Conservation (phyloP, 2,888 invertebrate species). For the Lacanobia oleracea region DNA sequence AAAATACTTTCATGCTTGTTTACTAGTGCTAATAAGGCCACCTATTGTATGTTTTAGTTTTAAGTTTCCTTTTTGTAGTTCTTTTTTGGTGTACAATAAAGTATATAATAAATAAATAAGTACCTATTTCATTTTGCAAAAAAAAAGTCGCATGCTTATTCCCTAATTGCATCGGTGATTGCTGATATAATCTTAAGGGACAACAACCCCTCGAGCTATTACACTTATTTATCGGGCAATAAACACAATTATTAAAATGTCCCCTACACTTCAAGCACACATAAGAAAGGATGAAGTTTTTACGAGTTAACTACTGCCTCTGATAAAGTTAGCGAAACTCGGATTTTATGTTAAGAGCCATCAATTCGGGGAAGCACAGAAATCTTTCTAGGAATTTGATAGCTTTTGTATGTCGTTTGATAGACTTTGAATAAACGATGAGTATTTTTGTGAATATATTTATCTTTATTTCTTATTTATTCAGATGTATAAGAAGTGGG, state of each 20-base stretch:
- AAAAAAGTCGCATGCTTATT: no score
- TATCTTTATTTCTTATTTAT: not conserved
- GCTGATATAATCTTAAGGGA: slow-evolving; percentile 1
- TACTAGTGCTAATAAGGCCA: no score
- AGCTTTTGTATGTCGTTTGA: not conserved
- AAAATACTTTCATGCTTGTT: no score
- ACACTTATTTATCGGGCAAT: slow-evolving; percentile 23
- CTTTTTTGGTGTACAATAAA: no score
- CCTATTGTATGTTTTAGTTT: no score
- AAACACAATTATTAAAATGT: slow-evolving; percentile 50
- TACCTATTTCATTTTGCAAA: no score
- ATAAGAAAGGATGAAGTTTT: slow-evolving; percentile 39
- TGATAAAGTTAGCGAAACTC: slow-evolving; percentile 36
- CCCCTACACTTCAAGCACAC: not conserved
- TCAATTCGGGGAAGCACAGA: slow-evolving; percentile 11
- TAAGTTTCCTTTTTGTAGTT: no score
- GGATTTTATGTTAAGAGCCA: slow-evolving; percentile 25
- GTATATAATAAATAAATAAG: no score
- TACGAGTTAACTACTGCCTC: slow-evolving; percentile 32
- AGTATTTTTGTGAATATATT: not conserved
- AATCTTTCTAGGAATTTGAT: slow-evolving; percentile 30
- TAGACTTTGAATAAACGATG: slow-evolving; percentile 3
- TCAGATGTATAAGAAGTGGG: not conserved
- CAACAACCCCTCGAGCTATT: not conserved
- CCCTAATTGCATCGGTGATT: not conserved